These are phyloP conservation scores for Pseudochromis fuscus DNA, from an alignment of 2,797 vertebrate species.

Conservation along the genomic window DNA sequence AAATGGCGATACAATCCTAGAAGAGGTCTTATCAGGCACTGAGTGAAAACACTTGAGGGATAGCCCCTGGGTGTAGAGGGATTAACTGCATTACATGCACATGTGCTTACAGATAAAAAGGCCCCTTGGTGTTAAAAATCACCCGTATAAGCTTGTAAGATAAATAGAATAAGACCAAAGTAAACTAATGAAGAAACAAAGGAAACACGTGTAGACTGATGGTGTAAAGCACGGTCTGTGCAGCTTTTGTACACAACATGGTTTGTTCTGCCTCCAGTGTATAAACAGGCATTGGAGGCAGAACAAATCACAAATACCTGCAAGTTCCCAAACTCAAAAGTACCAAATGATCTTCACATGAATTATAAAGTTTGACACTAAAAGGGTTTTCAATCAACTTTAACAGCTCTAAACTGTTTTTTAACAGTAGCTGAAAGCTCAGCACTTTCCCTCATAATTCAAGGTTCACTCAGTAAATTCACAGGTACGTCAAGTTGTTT, in stretches of 20 bases:
- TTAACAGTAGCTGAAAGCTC: neutral
- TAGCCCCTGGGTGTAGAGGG: neutral
- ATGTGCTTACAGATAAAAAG: constrained; percentile 3
- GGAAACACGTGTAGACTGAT: too few relatives aligned
- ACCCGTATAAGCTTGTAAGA: neutral
- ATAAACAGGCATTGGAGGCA: too few relatives aligned
- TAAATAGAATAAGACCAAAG: neutral
- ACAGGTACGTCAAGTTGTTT: constrained; percentile 4
- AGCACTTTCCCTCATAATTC: neutral
- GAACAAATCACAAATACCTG: too few relatives aligned
- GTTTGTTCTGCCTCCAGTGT: neutral
- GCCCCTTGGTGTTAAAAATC: neutral
- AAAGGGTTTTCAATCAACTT: neutral
- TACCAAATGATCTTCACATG: too few relatives aligned
- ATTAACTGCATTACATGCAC: constrained; percentile 2
- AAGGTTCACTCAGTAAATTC: constrained; percentile 19
- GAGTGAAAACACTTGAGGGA: constrained; percentile 1
- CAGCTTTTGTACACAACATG: constrained; percentile 1
- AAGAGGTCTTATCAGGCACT: constrained; percentile 2
- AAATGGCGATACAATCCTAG: neutral
- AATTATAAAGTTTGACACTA: too few relatives aligned
- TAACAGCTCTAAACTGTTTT: neutral
- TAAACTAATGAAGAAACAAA: neutral
- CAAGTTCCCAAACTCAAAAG: neutral
- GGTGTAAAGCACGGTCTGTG: neutral